Evolutionary conservation across 2,888 invertebrate genomes (phyloP).

Genomic region (Eudasyphora cyanicolor): DNA sequence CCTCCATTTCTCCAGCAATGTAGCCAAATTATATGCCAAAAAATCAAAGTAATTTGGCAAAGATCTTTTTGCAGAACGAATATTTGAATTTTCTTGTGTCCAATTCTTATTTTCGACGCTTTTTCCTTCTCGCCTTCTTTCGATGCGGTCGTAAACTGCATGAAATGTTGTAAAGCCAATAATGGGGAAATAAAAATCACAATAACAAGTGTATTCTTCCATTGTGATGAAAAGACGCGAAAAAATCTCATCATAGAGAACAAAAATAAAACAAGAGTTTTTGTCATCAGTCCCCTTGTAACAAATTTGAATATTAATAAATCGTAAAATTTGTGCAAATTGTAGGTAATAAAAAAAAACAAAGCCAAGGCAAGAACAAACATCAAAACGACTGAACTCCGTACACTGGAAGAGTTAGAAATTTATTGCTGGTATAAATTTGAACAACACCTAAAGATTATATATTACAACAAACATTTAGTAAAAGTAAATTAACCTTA

Average conservation of each 20-base stretch:
- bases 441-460: too few relatives aligned
- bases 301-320: slow-evolving; percentile 65
- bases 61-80: slow-evolving; percentile 23
- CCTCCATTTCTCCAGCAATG: not conserved
- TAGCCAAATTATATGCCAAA: slow-evolving; percentile 36
- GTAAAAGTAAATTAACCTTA: too few relatives aligned
- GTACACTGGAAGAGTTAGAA: too few relatives aligned
- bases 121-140: not conserved
- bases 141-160: slow-evolving; percentile 33
- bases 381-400: not conserved
- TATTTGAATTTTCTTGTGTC: not conserved
- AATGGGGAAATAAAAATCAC: slow-evolving; percentile 49
- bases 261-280: slow-evolving; percentile 33
- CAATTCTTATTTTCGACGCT: not conserved
- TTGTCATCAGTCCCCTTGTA: slow-evolving; percentile 53
- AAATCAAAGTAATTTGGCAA: slow-evolving; percentile 56
- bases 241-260: not conserved
- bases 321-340: slow-evolving; percentile 57
- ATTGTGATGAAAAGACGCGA: not conserved
- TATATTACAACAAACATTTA: too few relatives aligned
- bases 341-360: slow-evolving; percentile 30
- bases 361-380: not conserved
- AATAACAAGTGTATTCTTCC: slow-evolving; percentile 19
- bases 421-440: too few relatives aligned
- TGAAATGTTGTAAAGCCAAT: slow-evolving; percentile 47